Evolutionary conservation across 2,797 vertebrate species (phyloP).

Genomic region (Megalops cyprinoides): DNA sequence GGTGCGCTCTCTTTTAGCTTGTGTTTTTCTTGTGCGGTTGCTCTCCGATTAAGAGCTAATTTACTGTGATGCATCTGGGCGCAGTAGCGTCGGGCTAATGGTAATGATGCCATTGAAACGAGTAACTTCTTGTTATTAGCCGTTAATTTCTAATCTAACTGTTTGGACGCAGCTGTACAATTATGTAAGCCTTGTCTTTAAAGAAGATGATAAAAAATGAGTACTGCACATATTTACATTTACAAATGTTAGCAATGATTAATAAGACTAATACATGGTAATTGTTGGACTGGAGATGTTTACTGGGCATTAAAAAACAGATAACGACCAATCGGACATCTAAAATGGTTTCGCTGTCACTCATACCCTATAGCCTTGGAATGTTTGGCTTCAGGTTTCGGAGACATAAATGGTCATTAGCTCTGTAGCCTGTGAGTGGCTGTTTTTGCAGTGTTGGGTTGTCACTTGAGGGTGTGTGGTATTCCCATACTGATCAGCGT

Average conservation of each 20-base stretch:
- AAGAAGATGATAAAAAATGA: not conserved
- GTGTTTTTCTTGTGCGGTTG: conserved; percentile 39
- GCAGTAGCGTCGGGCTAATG: not conserved
- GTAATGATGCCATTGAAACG: not conserved
- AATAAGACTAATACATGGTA: not conserved
- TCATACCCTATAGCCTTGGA: not conserved
- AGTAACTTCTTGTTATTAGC: conserved; percentile 18
- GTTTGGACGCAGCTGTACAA: not conserved
- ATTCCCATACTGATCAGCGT: not conserved
- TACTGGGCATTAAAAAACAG: not conserved
- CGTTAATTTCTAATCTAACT: not conserved
- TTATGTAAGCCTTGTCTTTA: not conserved
- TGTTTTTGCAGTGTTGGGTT: not conserved
- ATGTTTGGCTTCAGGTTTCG: not conserved
- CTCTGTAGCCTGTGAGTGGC: not conserved
- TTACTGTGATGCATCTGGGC: conserved; percentile 52
- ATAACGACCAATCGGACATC: not conserved
- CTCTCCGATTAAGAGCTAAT: conserved; percentile 55
- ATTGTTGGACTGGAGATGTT: not conserved
- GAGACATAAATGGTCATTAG: not conserved
- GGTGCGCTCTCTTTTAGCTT: not conserved
- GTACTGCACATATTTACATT: not conserved
- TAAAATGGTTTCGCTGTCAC: not conserved
- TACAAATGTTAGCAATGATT: not conserved
- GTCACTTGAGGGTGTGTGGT: not conserved